Percentiles rank a stretch among this genome's conserved stretches.
Evolutionary conservation across 2,113 vertebrate genomes (phyloP).

Genomic region (Camelus bactrianus): DNA sequence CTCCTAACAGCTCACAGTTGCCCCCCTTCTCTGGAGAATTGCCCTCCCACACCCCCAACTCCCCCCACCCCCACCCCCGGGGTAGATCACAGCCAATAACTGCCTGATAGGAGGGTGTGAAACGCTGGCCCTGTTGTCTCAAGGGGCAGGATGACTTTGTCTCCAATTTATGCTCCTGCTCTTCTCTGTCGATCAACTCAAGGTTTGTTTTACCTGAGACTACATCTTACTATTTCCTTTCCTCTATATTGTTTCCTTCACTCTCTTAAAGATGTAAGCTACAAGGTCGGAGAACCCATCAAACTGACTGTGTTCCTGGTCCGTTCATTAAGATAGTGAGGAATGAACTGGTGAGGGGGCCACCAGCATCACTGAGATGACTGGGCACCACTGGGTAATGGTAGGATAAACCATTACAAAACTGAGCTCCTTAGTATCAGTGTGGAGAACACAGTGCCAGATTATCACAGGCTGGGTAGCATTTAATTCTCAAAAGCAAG

Average conservation of each 20-base stretch:
- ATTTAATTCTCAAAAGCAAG: neutral
- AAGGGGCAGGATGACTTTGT: neutral
- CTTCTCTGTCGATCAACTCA: neutral
- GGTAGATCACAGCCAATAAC: neutral
- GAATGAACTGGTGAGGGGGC: neutral
- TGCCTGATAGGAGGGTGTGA: neutral
- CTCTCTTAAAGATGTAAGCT: neutral
- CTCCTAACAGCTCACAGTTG: neutral
- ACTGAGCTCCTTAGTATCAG: neutral
- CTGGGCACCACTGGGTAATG: neutral
- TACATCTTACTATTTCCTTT: neutral
- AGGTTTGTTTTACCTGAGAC: neutral
- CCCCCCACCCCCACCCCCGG: rapidly evolving
- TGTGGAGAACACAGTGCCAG: neutral
- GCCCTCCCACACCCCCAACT: no score
- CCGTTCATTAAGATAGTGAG: neutral
- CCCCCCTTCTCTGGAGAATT: neutral
- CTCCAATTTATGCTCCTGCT: neutral
- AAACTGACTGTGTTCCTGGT: no score
- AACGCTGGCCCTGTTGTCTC: neutral
- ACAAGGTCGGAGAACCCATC: neutral
- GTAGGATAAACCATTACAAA: neutral
- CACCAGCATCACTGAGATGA: neutral
- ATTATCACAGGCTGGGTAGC: neutral
- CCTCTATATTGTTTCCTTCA: neutral